Conservation (phyloP, 2,797 vertebrate genomes). For the Pachyuromys duprasi region DNA sequence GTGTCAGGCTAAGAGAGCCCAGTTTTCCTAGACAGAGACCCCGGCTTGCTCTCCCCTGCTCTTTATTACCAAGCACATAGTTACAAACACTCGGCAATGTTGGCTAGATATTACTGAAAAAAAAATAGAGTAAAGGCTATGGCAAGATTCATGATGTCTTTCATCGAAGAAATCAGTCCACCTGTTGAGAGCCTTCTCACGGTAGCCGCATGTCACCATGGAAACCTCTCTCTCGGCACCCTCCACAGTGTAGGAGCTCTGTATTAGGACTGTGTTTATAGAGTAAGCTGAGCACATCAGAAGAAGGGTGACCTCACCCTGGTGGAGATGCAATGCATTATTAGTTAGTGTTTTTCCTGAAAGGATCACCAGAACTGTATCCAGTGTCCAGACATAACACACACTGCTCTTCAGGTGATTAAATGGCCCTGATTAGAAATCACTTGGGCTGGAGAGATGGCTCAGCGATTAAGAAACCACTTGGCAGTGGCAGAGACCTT, state of each 20-base stretch:
- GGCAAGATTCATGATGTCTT: rapidly evolving
- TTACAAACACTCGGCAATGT: background rate
- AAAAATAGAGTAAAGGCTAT: background rate
- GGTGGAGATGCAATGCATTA: background rate
- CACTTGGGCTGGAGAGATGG: background rate
- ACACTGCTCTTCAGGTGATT: background rate
- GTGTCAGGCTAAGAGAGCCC: too few relatives aligned
- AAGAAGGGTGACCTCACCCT: background rate
- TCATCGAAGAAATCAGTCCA: background rate
- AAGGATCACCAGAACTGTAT: background rate
- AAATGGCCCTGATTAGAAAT: background rate
- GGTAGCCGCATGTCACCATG: background rate
- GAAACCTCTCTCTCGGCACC: background rate
- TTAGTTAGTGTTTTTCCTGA: background rate
- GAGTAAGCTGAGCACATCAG: background rate
- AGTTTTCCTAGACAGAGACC: background rate
- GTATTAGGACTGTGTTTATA: background rate
- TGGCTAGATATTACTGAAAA: background rate
- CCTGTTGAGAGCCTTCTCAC: background rate
- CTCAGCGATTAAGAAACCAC: background rate
- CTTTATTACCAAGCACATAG: background rate
- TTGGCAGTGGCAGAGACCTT: background rate
- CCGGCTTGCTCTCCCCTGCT: rapidly evolving
- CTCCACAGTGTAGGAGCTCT: background rate
- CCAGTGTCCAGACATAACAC: background rate